Evolutionary conservation across 2,888 invertebrate species (phyloP).

Genomic region (Scaptomyza polygonia): DNA sequence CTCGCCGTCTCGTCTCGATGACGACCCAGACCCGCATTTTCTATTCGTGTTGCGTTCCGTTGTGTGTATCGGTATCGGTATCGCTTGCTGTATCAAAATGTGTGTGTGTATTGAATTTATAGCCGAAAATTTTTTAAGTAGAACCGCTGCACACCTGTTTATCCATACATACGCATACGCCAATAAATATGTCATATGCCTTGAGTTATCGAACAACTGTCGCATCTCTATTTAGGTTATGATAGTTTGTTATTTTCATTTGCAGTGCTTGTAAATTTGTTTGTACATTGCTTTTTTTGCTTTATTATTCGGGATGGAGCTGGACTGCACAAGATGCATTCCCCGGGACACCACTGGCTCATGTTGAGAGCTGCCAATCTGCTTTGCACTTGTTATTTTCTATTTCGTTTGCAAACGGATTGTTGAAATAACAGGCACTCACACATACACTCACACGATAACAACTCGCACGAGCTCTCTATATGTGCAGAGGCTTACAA

Average conservation of each 20-base stretch:
- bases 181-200: not conserved
- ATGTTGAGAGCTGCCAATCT: conserved; percentile 18
- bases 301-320: conserved; percentile 4
- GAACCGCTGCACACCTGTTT: conserved; percentile 50
- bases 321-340: conserved; percentile 2
- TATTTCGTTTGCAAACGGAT: conserved; percentile 64
- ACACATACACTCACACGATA: conserved; percentile 16
- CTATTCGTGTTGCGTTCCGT: conserved; percentile 37
- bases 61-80: conserved; percentile 44
- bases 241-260: conserved; percentile 9
- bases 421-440: conserved; percentile 55
- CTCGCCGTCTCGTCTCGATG: conserved; percentile 59
- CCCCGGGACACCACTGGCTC: conserved; percentile 2
- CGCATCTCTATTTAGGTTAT: conserved; percentile 45
- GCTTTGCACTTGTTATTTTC: conserved; percentile 53
- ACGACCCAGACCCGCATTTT: conserved; percentile 79
- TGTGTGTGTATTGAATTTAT: conserved; percentile 38
- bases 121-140: conserved; percentile 55
- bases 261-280: not conserved
- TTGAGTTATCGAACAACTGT: conserved; percentile 10
- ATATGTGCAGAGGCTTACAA: conserved; percentile 63
- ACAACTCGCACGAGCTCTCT: conserved; percentile 36
- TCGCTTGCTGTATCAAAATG: conserved; percentile 21
- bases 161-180: conserved; percentile 17
- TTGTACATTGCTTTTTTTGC: conserved; percentile 8